Base-by-base conservation (phyloP, 2,797 vertebrate genomes). In the Xiphorhynchus erythropygius region DNA sequence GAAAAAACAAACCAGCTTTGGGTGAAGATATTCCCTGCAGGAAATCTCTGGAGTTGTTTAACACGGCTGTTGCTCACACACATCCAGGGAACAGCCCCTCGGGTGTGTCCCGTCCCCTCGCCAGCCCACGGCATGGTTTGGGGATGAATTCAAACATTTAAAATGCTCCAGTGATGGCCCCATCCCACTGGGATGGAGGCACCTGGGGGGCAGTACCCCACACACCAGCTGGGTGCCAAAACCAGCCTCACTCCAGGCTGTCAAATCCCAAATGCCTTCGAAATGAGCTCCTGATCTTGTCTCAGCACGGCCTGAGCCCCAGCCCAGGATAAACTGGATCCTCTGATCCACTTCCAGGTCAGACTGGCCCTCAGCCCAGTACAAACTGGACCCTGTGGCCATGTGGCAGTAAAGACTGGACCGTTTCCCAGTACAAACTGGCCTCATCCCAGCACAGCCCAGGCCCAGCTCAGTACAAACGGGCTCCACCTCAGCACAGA, bases 191-290 rank as follows among this genome's bases (percentile, higher is more conserved):
- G 25, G 53, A 46, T 0, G 9, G 11, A 53, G 0, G 70, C 32
- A 60, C 30, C 24, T 8, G 9, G 18, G 18, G 17, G 53, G 46
- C 3, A 5, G 32, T 0, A 37, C 49, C 44, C 33, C 4, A 4
- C 4, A 27, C 42, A 27, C 14, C 49, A n/a, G 30, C 9, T 7
- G 13, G 18, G 35, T 11, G 70, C 6, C 9, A 37, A 17, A 14
- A 30, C 35, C 75, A 87, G 55, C 55, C 46, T 44, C 32, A 17
- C 10, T 35, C 5, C 2, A 0, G 18, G 33, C 73, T 52, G 28
- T 9, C 0, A 0, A 52, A 62, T 12, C 33, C 56, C 82, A 33
- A 70, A 41, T 4, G 1, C 22, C 69, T 62, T 27, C 0, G 0
- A 27, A 42, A 30, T 0, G 24, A 71, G 7, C 22, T 65, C 50